Base-by-base conservation (phyloP, 2,888 invertebrate genomes). In the Parnassius smintheus region DNA sequence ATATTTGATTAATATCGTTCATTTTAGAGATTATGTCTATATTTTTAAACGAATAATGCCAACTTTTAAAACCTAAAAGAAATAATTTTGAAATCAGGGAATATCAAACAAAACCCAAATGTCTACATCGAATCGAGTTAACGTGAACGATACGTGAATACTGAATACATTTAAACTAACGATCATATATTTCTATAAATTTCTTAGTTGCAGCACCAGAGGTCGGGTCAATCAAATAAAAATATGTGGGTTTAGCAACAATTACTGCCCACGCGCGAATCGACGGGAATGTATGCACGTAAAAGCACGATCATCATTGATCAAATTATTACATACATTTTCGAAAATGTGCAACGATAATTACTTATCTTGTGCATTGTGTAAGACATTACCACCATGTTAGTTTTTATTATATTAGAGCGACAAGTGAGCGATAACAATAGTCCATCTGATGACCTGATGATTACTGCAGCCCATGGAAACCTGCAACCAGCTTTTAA, bases 191-290 rank as follows among this genome's bases (percentile, higher is more conserved):
- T 58, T 59, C 61, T 64, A 68, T 66, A 58, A 63, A 69, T 66
- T 68, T 65, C 62, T 59, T 61, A 10, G 48, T 64, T 62, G 22
- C 45, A 45, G 57, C 64, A 54, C 51, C 69, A 76, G 75, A 83
- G 82, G 84, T 83, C 77, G 72, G 78, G 80, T 83, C 81, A 78
- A 76, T 80, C 77, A 77, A 78, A 79, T 73, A 75, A 77, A 79
- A 72, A 75, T 62, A 73, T 75, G 80, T 81, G 78, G 81, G 81
- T 72, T 70, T 66, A 71, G 50, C 72, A 76, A 72, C 69, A 67
- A 75, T 76, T 73, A 72, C 73, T 57, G 57, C 75, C 77, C 70
- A 77, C 75, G 63, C 65, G 60, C 56, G 53, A 22, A 13, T 10
- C 45, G 51, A n/a, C 44, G 56, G 54, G 42, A 52, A 42, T n/a